phyloP scores from a whole-genome alignment of 2,797 vertebrate genomes.

The Phataginus tetradactyla region DNA sequence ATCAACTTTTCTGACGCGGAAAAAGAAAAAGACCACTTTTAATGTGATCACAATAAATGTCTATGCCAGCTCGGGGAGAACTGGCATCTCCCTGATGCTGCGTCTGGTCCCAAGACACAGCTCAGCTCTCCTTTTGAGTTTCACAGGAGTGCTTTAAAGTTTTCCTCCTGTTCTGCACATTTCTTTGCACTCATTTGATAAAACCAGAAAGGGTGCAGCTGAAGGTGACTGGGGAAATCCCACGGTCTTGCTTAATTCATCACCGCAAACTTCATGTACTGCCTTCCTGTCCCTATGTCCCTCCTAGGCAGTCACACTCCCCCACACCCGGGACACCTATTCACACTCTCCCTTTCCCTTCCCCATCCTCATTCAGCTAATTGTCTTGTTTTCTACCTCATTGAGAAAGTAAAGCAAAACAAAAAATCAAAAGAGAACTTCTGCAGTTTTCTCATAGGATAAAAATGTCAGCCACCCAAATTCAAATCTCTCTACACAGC shows the following conservation, averaged over 20 bases:
- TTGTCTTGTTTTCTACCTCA: background rate
- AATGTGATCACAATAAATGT: background rate
- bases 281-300: background rate
- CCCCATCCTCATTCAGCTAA: background rate
- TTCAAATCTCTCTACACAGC: background rate
- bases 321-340: background rate
- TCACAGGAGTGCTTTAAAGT: background rate
- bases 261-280: background rate
- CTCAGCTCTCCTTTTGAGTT: background rate
- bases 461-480: background rate
- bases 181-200: background rate
- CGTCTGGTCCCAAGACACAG: background rate
- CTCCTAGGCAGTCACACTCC: background rate
- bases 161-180: background rate
- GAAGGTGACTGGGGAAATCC: background rate
- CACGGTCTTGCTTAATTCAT: background rate
- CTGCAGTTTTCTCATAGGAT: background rate
- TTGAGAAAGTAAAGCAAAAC: background rate
- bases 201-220: constrained; percentile 58
- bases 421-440: background rate
- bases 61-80: background rate
- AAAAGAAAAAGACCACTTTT: background rate
- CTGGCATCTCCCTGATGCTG: too few species aligned
- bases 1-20: background rate
- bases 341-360: too few species aligned